phyloP scores from a whole-genome alignment of 2,888 invertebrate species.

The Clitarchus hookeri region DNA sequence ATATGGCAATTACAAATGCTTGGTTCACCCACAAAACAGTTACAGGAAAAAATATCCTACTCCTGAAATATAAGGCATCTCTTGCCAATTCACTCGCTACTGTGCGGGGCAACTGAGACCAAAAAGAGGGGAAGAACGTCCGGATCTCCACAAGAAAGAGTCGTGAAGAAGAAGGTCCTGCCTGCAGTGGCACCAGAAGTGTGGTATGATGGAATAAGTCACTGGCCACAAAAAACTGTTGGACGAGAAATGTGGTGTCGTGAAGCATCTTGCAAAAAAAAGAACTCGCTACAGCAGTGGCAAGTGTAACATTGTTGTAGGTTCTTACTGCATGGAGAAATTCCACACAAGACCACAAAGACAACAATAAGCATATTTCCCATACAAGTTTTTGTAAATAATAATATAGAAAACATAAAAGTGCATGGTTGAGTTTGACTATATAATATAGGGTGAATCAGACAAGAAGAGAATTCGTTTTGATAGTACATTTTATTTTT shows the following conservation, averaged over 20 bases:
- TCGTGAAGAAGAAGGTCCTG: background rate
- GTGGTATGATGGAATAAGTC: slow-evolving; percentile 18
- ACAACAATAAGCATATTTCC: no score
- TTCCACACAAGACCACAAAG: background rate
- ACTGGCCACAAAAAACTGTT: slow-evolving; percentile 27
- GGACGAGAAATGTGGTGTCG: slow-evolving; percentile 15
- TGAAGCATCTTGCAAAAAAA: slow-evolving; percentile 25
- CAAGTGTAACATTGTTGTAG: slow-evolving; percentile 12
- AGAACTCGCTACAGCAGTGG: slow-evolving; percentile 21
- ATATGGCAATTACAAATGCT: slow-evolving; percentile 29
- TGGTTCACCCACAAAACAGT: slow-evolving; percentile 18
- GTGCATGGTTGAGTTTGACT: no score
- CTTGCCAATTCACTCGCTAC: background rate
- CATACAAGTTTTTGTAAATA: no score
- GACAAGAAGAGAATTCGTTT: no score
- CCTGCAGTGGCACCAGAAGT: background rate
- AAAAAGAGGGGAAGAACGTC: no score
- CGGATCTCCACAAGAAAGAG: background rate
- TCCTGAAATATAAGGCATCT: background rate
- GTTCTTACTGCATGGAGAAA: slow-evolving; percentile 25
- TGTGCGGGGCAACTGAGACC: background rate
- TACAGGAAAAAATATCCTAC: no score
- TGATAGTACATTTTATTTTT: no score
- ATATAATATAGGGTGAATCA: no score
- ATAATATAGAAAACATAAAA: no score